phyloP scores from a whole-genome alignment of 2,888 invertebrate genomes.

The Volucella zonaria region DNA sequence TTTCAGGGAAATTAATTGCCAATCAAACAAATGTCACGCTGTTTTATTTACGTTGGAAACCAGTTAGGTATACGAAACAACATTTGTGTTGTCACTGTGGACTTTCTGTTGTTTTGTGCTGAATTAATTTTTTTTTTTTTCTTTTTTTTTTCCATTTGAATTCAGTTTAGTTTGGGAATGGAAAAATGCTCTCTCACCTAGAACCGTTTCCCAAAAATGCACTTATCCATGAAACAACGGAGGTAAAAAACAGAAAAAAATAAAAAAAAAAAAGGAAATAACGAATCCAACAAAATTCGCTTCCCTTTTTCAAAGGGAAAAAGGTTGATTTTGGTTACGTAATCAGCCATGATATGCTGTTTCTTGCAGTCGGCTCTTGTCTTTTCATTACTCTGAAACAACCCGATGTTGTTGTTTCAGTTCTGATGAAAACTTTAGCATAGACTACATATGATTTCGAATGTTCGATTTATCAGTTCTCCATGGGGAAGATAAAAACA shows the following conservation, averaged over 20 bases:
- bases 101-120: slow-evolving; percentile 8
- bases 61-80: neutral
- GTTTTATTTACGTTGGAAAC: slow-evolving; percentile 26
- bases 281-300: slow-evolving; percentile 1
- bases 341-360: slow-evolving; percentile 61
- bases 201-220: slow-evolving; percentile 51
- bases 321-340: slow-evolving; percentile 41
- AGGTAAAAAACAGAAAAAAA: neutral
- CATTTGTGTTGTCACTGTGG: neutral
- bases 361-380: slow-evolving; percentile 21
- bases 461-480: slow-evolving; percentile 16
- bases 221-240: slow-evolving; percentile 44
- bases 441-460: too few relatives aligned
- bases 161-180: neutral
- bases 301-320: slow-evolving; percentile 25
- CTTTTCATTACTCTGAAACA: slow-evolving; percentile 27
- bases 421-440: too few relatives aligned
- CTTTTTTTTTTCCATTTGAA: neutral
- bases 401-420: neutral
- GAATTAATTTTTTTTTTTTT: neutral
- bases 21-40: slow-evolving; percentile 60
- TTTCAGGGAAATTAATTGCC: slow-evolving; percentile 50
- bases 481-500: slow-evolving; percentile 27
- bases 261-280: too few relatives aligned
- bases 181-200: slow-evolving; percentile 34